These are phyloP conservation scores for Bradysia coprophila DNA, from an alignment of 1,140 invertebrate genomes.

Conservation along the genomic window DNA sequence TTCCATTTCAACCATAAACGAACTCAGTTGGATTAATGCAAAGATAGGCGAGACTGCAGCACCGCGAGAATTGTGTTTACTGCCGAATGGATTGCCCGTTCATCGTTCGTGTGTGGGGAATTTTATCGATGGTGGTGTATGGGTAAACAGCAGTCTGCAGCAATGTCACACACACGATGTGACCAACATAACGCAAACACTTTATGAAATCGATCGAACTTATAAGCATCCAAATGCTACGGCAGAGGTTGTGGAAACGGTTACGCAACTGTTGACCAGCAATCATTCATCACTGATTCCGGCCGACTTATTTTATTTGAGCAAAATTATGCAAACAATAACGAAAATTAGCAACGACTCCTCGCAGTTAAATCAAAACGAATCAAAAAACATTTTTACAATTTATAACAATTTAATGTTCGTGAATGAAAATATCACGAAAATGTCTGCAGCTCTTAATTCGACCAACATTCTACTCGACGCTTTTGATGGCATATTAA, in stretches of 20 bases:
- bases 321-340: slow-evolving; percentile 26
- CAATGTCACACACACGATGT: not conserved
- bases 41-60: slow-evolving; percentile 6
- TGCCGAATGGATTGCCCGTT: slow-evolving; percentile 11
- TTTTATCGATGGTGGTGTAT: slow-evolving; percentile 15
- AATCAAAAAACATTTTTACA: slow-evolving; percentile 21
- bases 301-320: slow-evolving; percentile 29
- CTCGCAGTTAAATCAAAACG: slow-evolving; percentile 6
- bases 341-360: slow-evolving; percentile 15
- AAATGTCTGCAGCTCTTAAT: slow-evolving; percentile 27
- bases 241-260: slow-evolving; percentile 1
- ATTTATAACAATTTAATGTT: slow-evolving; percentile 27
- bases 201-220: not conserved
- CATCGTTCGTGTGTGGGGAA: slow-evolving; percentile 11
- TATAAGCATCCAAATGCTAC: slow-evolving; percentile 1
- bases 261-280: not conserved
- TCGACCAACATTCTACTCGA: slow-evolving; percentile 32
- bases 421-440: slow-evolving; percentile 24
- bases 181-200: not conserved
- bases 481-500: slow-evolving; percentile 24
- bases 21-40: slow-evolving; percentile 12
- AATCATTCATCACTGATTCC: slow-evolving; percentile 15
- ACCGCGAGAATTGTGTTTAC: slow-evolving; percentile 12
- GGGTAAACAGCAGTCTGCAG: slow-evolving; percentile 5
- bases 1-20: not conserved